phyloP scores from a whole-genome alignment of 2,113 vertebrate genomes.

The Marmota monax region DNA sequence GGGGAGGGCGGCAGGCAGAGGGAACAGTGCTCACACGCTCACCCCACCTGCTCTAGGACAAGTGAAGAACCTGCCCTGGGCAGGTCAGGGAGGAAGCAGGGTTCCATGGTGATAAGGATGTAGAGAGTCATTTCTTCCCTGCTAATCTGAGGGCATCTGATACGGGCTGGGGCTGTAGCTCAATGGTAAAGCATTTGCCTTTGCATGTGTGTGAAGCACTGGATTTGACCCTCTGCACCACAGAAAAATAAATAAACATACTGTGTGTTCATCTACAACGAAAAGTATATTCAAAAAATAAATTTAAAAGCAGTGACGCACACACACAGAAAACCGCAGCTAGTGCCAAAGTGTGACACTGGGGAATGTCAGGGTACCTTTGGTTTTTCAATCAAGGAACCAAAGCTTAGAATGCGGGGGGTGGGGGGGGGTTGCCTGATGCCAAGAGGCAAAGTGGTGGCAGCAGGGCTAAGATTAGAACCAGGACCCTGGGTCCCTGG shows the following conservation, averaged over 20 bases:
- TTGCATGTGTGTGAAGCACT: no score
- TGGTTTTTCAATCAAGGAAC: neutral
- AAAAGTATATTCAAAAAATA: no score
- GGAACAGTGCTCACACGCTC: fast-evolving
- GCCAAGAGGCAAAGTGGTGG: neutral
- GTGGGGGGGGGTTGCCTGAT: neutral
- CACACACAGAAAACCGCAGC: neutral
- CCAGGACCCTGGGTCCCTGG: neutral
- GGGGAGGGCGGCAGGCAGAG: neutral
- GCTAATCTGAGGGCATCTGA: neutral
- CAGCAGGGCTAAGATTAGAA: neutral
- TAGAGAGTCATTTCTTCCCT: neutral
- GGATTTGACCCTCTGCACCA: no score
- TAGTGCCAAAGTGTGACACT: neutral
- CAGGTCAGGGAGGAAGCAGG: neutral
- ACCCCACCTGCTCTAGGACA: neutral
- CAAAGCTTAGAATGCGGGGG: neutral
- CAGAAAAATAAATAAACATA: no score
- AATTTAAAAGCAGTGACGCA: neutral
- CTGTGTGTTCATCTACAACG: no score
- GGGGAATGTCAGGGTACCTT: neutral
- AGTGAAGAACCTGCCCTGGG: neutral
- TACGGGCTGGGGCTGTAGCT: no score
- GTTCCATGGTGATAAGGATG: neutral
- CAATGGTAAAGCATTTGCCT: no score